Evolutionary conservation across 2,113 vertebrate species (phyloP), one percentile per base, ranked within the genome.

Genomic region (Neodon shergylaensis): DNA sequence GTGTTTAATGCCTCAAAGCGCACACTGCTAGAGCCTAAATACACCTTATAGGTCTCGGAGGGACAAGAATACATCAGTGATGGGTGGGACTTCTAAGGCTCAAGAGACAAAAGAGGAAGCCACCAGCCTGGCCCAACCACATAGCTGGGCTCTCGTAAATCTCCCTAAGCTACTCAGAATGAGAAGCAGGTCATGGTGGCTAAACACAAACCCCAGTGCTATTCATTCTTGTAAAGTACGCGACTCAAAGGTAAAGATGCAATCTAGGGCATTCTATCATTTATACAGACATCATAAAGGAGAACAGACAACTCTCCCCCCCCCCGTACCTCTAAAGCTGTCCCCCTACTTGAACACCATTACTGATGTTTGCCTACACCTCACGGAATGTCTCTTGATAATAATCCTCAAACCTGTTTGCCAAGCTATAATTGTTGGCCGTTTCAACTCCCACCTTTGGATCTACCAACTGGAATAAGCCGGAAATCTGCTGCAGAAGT

Each of bases 171-270:
- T 93, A 66, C 58, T 97, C 94, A 33, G 73, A 97, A 68, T 95
- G 95, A 44, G 93, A 96, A 96, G 76, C 89, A 91, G 91, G 83
- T 83, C 90, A 47, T 76, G 39, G 52, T 87, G 68, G 17, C 88
- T 94, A n/a, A 82, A 79, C 58, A 44, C 54, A 82, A 72, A 91
- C 74, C 24, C 78, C 1, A 73, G 58, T 47, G 14, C 78, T 73
- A 16, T 31, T 78, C 3, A 13, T 70, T 78, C 65, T 49, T 49
- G 7, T 22, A 63, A 81, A 91, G n/a, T 1, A 33, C 12, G 11
- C 65, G 44, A 94, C 47, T 90, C 36, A 28, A 7, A n/a, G 39
- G 39, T 49, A 73, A 83, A 96, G 58, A 77, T 91, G 90, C 73
- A 31, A 76, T 68, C 24, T 91, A 44, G 19, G 9, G 74, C 49